Evolutionary conservation across 2,113 vertebrate genomes (phyloP), one percentile per base, ranked within the genome.

Genomic region (Oreocharis arfaki): DNA sequence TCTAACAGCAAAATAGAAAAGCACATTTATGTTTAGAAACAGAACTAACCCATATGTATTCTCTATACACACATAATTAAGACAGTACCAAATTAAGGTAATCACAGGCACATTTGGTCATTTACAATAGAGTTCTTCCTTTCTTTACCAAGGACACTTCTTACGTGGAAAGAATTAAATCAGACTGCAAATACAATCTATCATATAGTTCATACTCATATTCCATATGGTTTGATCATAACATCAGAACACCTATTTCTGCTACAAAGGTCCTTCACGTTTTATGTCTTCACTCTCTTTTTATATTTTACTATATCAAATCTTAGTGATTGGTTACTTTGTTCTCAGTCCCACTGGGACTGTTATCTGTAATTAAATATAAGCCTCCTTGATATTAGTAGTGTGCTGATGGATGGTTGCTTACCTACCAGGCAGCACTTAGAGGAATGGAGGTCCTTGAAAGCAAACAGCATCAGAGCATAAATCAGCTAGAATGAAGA

Each of bases 331-430:
- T 70, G 56, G 88, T 78, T 83, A 91, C 70, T 89, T 95, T 95
- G 88, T 87, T 97, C 87, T 93, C 85, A 55, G 55, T 96, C 91
- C 89, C 89, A 84, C 46, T 50, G 82, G 88, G 44, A 57, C 88
- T 89, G 94, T 96, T 95, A 94, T 94, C 95, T 95, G 70, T 96
- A 97, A 97, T 96, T 97, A 98, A 97, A 95, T 96, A 93, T 87
- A 94, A 96, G 87, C 71, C 89, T 97, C 89, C 90, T 88, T 77
- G 90, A 96, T 95, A 95, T 88, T 93, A 84, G 76, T 75, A 84
- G 50, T 16, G 39, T 7, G 5, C 84, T 97, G 97, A 98, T 93
- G 80, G 85, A 97, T 97, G 86, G 71, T 86, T 96, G 91, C 75
- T 96, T 94, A 90, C 87, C 63, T 95, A 96, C 63, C 69, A 85